Conservation (phyloP, 2,888 invertebrate genomes). For the Spodoptera exigua region DNA sequence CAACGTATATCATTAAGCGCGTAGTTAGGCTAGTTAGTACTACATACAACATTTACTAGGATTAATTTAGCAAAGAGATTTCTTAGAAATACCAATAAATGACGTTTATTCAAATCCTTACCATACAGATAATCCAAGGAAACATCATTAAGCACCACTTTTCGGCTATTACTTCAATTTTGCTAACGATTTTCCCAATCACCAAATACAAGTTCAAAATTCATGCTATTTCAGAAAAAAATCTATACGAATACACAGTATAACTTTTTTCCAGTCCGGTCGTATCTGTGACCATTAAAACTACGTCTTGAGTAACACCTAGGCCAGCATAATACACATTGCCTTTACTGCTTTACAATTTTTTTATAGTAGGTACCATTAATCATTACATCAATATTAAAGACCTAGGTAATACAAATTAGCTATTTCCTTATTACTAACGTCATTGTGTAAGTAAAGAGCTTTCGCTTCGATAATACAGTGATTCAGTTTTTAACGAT, state of each 20-base stretch:
- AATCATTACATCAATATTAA: conserved; percentile 49
- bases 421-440: conserved; percentile 51
- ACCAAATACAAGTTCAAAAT: too few species aligned
- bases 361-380: conserved; percentile 26
- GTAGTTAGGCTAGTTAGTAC: not conserved
- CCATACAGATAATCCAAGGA: too few species aligned
- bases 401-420: conserved; percentile 44
- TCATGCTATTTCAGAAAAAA: too few species aligned
- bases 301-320: conserved; percentile 21
- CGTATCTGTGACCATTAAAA: too few species aligned
- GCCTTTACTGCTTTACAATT: conserved; percentile 21
- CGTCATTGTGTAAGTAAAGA: conserved; percentile 52
- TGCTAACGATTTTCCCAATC: too few species aligned
- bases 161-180: too few species aligned
- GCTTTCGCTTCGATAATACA: conserved; percentile 49
- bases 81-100: conserved; percentile 12
- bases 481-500: conserved; percentile 15
- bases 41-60: conserved; percentile 12
- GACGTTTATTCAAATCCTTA: too few species aligned
- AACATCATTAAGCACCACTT: too few species aligned
- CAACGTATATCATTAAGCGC: conserved; percentile 46
- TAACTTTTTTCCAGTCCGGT: too few species aligned
- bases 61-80: conserved; percentile 15
- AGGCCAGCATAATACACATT: conserved; percentile 18
- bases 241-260: too few species aligned